Evolutionary conservation across 1,140 invertebrate genomes (phyloP).

Genomic region (Cylas formicarius): DNA sequence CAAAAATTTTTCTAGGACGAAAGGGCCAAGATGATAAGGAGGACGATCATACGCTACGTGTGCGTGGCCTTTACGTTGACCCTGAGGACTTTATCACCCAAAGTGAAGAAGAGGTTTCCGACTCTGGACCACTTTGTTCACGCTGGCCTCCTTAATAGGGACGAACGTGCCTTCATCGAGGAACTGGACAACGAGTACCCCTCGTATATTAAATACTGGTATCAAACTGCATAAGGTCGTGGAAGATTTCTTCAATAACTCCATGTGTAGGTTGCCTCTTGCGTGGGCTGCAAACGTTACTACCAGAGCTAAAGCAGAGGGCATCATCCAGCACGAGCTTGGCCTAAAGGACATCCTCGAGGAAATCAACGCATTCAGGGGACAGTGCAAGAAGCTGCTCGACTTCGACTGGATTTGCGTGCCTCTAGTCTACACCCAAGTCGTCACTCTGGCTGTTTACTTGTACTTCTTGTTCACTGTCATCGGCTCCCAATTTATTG

Average conservation of each 20-base stretch:
- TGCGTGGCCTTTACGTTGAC: slow-evolving; percentile 78
- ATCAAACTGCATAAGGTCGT: slow-evolving; percentile 20
- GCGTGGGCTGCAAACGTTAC: slow-evolving; percentile 68
- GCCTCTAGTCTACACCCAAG: slow-evolving; percentile 79
- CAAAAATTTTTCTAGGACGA: slow-evolving; percentile 59
- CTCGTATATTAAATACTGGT: slow-evolving; percentile 85
- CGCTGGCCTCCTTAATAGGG: slow-evolving; percentile 78
- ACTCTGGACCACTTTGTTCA: slow-evolving; percentile 81
- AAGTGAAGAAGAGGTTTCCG: slow-evolving; percentile 88
- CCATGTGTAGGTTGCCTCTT: slow-evolving; percentile 53
- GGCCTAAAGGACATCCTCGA: slow-evolving; percentile 59
- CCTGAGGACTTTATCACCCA: slow-evolving; percentile 73
- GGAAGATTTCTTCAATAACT: neutral
- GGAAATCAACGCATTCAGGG: slow-evolving; percentile 62
- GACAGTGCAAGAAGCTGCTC: slow-evolving; percentile 63
- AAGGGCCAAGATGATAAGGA: slow-evolving; percentile 75
- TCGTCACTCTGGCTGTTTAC: slow-evolving; percentile 67
- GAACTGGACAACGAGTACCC: slow-evolving; percentile 76
- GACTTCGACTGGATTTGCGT: slow-evolving; percentile 83
- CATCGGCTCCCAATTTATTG: slow-evolving; percentile 53
- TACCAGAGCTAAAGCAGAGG: slow-evolving; percentile 58
- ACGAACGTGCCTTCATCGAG: slow-evolving; percentile 75
- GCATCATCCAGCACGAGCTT: slow-evolving; percentile 65
- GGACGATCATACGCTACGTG: slow-evolving; percentile 77
- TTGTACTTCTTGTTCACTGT: slow-evolving; percentile 63